phyloP scores from a whole-genome alignment of 2,113 vertebrate species.

The Himantopus leucocephalus region DNA sequence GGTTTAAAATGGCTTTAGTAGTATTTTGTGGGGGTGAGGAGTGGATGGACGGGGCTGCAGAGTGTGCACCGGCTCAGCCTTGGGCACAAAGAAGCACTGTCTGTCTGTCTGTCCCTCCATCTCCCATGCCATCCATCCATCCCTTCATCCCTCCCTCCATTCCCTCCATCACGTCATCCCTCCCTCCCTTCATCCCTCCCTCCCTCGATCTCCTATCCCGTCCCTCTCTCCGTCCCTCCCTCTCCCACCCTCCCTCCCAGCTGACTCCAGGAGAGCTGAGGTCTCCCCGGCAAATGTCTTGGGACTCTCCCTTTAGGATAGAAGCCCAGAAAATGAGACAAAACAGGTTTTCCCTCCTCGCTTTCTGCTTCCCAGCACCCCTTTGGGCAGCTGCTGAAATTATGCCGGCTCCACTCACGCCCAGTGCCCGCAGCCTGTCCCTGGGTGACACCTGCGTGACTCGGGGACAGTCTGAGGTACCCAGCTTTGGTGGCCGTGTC shows the following conservation, averaged over 20 bases:
- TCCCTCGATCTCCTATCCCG: not conserved
- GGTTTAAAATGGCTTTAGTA: not conserved
- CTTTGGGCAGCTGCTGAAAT: not conserved
- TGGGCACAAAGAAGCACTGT: not conserved
- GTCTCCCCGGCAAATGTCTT: not conserved
- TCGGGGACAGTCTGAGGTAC: not conserved
- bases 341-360: not conserved
- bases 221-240: not conserved
- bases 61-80: not conserved
- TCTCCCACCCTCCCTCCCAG: not conserved
- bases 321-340: not conserved
- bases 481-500: not conserved
- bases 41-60: not conserved
- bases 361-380: not conserved
- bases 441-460: not conserved
- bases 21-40: not conserved
- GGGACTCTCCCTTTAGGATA: not conserved
- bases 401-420: accelerated
- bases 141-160: too few species aligned
- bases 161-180: not conserved
- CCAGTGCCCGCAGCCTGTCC: not conserved
- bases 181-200: not conserved
- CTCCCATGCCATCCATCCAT: not conserved
- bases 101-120: not conserved
- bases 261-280: not conserved